Evolutionary conservation across 2,888 invertebrate genomes (phyloP).

Genomic region (Acleris emargana): DNA sequence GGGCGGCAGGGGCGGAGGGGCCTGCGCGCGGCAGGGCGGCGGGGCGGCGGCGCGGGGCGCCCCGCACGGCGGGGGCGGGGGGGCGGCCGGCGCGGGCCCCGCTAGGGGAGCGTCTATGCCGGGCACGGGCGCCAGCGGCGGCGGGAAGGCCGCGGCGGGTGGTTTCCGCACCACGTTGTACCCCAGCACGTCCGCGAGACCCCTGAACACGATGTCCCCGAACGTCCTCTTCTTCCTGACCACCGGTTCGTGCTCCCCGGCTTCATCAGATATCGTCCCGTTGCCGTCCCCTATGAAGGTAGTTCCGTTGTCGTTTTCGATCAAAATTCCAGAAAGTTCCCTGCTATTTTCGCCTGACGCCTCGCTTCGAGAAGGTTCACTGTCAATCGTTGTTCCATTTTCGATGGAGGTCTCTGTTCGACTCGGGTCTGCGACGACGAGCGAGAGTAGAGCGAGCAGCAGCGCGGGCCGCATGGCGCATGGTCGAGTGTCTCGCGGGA

Average conservation of each 20-base stretch:
- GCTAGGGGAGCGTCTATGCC: constrained; percentile 44
- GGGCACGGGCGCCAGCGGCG: constrained; percentile 70
- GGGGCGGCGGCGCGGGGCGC: constrained; percentile 52
- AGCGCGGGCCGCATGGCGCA: constrained; percentile 70
- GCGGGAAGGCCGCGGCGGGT: constrained; percentile 66
- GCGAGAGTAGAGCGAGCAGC: constrained; percentile 47
- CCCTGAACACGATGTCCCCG: constrained; percentile 78
- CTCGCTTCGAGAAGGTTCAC: not conserved
- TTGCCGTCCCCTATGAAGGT: constrained; percentile 38
- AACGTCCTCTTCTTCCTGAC: constrained; percentile 79
- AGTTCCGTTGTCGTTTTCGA: constrained; percentile 37
- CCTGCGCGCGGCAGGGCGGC: constrained; percentile 49
- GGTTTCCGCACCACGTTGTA: constrained; percentile 72
- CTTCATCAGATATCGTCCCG: constrained; percentile 52
- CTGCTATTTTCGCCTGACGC: not conserved
- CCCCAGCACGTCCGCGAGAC: constrained; percentile 78
- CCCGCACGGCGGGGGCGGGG: constrained; percentile 46
- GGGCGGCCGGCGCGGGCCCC: constrained; percentile 45
- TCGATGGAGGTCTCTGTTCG: constrained; percentile 47
- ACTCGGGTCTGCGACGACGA: constrained; percentile 43
- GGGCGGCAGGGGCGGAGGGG: constrained; percentile 60
- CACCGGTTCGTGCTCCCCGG: constrained; percentile 64
- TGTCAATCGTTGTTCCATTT: constrained; percentile 40
- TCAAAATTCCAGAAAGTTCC: not conserved
- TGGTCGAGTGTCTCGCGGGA: constrained; percentile 68